A percentile compares a stretch with the other conserved stretches of the same genome.
Evolutionary conservation across 2,113 vertebrate genomes (phyloP).

Genomic region (Onychorhynchus coronatus): DNA sequence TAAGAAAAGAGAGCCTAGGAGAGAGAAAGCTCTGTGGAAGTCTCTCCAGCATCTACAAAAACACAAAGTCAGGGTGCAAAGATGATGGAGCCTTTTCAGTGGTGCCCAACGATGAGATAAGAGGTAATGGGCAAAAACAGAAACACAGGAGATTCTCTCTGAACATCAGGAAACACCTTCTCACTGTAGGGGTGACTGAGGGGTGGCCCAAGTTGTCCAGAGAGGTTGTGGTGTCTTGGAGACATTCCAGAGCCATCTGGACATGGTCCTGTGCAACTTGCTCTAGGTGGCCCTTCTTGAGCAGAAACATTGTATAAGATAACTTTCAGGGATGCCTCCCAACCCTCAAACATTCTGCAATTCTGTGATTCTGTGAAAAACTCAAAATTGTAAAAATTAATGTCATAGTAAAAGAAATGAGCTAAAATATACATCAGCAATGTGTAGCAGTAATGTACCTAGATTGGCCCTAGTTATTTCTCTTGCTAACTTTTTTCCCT

Average conservation of each 20-base stretch:
- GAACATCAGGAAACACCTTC: not conserved
- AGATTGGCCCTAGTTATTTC: not conserved
- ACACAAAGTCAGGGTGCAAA: not conserved
- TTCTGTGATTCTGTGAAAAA: not conserved
- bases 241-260: not conserved
- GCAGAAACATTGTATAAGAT: not conserved
- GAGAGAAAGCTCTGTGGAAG: not conserved
- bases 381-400: not conserved
- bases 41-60: not conserved
- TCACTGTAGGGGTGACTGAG: not conserved
- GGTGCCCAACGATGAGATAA: no score
- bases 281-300: not conserved
- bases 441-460: not conserved
- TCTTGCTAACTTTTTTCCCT: not conserved
- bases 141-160: not conserved
- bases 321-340: not conserved
- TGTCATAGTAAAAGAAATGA: not conserved
- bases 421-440: not conserved
- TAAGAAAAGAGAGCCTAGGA: not conserved
- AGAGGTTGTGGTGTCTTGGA: not conserved
- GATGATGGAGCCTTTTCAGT: not conserved
- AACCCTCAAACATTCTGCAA: not conserved
- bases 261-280: not conserved
- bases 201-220: not conserved
- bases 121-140: not conserved